Conservation (phyloP, 23 tunicate genomes). For the Pegea sp. region DNA sequence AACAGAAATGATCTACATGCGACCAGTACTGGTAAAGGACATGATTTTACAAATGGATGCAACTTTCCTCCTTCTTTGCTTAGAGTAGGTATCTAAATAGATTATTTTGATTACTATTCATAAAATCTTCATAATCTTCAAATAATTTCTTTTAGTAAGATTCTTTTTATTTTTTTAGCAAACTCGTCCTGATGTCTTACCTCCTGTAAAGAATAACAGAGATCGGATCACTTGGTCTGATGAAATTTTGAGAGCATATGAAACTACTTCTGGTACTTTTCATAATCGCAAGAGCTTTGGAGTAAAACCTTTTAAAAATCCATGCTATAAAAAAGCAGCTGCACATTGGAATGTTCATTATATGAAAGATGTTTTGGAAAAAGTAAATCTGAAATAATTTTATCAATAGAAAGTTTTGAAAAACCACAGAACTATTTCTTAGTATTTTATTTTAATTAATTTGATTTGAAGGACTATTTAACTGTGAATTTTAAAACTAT, state of each 20-base stretch:
- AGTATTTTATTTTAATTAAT: too few species aligned
- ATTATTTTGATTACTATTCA: background rate
- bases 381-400: too few species aligned
- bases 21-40: constrained; percentile 75
- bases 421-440: too few species aligned
- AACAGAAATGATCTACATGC: constrained; percentile 53
- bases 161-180: constrained; percentile 30
- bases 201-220: constrained; percentile 35
- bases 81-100: constrained; percentile 10
- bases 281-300: constrained; percentile 65
- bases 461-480: too few species aligned
- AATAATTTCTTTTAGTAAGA: too few species aligned
- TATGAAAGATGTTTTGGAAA: constrained; percentile 61
- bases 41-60: constrained; percentile 69
- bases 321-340: constrained; percentile 42
- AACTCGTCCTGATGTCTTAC: constrained; percentile 45
- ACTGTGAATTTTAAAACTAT: too few species aligned
- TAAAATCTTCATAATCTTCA: background rate
- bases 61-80: constrained; percentile 76
- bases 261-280: constrained; percentile 75
- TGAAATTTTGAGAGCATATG: constrained; percentile 37
- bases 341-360: constrained; percentile 84
- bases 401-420: too few species aligned
- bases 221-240: constrained; percentile 54
- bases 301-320: constrained; percentile 38